These are phyloP conservation scores for Heterochromis multidens DNA, from an alignment of 2,113 vertebrate species.

Conservation along the genomic window DNA sequence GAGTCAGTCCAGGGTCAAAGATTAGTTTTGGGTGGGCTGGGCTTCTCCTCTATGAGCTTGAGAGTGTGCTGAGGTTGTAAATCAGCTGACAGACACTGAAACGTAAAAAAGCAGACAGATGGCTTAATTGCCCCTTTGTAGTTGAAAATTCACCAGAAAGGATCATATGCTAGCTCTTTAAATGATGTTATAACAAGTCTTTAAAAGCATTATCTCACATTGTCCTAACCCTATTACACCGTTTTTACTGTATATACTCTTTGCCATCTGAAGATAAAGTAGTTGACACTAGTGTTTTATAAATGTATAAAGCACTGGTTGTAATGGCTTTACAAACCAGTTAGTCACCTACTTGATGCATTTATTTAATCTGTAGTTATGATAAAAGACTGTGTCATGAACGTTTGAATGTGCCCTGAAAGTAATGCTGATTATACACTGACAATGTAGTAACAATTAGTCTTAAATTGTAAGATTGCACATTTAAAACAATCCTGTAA, in stretches of 20 bases:
- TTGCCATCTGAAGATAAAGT: neutral
- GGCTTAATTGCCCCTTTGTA: neutral
- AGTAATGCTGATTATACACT: neutral
- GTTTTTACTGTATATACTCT: neutral
- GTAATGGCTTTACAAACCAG: neutral
- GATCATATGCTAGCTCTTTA: neutral
- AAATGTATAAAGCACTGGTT: neutral
- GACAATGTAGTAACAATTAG: too few relatives aligned
- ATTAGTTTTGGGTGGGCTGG: neutral
- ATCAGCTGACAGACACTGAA: neutral
- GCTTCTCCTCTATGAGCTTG: neutral
- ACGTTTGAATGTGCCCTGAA: neutral
- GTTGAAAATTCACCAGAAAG: neutral
- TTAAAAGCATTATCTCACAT: neutral
- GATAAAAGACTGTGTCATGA: neutral
- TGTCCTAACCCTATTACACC: neutral
- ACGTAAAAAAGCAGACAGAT: neutral
- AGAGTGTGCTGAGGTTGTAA: neutral
- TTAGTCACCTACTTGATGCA: neutral
- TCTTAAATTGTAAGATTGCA: neutral
- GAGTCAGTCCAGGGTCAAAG: constrained; percentile 1
- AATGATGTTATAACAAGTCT: neutral
- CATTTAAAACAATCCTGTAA: neutral
- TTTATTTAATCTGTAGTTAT: neutral
- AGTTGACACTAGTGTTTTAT: neutral